These are phyloP conservation scores for Vanessa tameamea DNA, from an alignment of 1,140 invertebrate genomes.

Conservation along the genomic window DNA sequence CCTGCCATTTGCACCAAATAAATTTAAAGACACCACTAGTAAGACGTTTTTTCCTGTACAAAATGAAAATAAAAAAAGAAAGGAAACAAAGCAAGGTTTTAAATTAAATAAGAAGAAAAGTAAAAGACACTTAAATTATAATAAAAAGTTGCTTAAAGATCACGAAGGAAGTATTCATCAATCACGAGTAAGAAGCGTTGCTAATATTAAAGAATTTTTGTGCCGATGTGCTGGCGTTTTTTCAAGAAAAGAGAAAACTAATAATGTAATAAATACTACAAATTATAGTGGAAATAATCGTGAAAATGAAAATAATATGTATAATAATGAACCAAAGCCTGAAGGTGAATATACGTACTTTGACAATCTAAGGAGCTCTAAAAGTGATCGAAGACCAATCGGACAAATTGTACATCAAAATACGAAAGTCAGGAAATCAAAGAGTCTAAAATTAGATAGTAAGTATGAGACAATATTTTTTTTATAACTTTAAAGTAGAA, in stretches of 20 bases:
- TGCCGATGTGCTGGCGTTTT: constrained; percentile 17
- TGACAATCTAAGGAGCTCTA: constrained; percentile 35
- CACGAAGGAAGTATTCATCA: neutral
- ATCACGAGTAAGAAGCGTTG: constrained; percentile 1
- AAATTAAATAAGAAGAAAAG: constrained; percentile 35
- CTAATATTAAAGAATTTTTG: constrained; percentile 25
- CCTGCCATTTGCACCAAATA: constrained; percentile 46
- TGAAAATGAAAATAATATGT: neutral
- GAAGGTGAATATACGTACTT: neutral
- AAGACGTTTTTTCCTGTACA: constrained; percentile 36
- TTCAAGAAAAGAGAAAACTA: constrained; percentile 14
- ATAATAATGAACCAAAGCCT: neutral
- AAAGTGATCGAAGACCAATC: constrained; percentile 37
- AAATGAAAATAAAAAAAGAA: neutral
- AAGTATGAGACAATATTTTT: neutral
- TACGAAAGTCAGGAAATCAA: constrained; percentile 29
- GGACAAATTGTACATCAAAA: neutral
- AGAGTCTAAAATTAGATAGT: constrained; percentile 34
- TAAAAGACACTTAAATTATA: constrained; percentile 20
- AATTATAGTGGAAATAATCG: neutral
- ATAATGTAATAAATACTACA: neutral
- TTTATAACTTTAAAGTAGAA: neutral
- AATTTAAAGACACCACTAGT: constrained; percentile 48
- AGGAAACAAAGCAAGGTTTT: constrained; percentile 8
- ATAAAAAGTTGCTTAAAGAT: neutral